Percentiles rank a stretch among this genome's conserved stretches.
These are phyloP conservation scores for Odontamblyopus lacepedii DNA, from an alignment of 2,797 vertebrate genomes.

Conservation along the genomic window DNA sequence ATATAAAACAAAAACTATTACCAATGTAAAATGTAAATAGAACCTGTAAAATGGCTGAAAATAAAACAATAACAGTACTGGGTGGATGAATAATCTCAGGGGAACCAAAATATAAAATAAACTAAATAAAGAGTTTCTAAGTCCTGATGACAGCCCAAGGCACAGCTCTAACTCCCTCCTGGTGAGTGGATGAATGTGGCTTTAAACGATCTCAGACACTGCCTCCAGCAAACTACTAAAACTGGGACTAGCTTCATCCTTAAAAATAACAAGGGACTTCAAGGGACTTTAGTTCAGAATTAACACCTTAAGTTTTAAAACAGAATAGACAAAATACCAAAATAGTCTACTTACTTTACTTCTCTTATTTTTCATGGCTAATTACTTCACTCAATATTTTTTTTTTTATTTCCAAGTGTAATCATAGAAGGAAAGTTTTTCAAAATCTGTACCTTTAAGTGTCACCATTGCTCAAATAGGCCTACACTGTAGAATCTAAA, in stretches of 20 bases:
- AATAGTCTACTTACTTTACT: background rate
- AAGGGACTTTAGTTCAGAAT: background rate
- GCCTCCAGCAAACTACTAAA: background rate
- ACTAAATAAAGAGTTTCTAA: too few species aligned
- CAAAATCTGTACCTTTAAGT: background rate
- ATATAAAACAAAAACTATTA: too few species aligned
- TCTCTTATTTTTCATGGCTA: too few species aligned
- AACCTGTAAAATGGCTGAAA: too few species aligned
- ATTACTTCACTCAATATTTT: background rate
- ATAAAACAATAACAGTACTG: too few species aligned
- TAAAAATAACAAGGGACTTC: background rate
- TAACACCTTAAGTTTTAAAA: background rate
- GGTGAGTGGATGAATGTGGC: constrained; percentile 6
- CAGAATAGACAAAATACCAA: background rate
- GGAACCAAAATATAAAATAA: too few species aligned
- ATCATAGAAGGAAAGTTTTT: background rate
- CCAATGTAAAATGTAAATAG: too few species aligned
- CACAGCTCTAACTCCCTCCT: background rate
- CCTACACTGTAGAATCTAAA: background rate
- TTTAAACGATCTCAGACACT: constrained; percentile 3
- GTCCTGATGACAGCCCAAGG: constrained; percentile 5
- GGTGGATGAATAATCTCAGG: too few species aligned
- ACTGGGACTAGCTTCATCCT: background rate
- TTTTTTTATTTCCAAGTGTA: background rate
- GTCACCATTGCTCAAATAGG: background rate